Conservation (phyloP, 2,113 vertebrate genomes). For the Condylura cristata region DNA sequence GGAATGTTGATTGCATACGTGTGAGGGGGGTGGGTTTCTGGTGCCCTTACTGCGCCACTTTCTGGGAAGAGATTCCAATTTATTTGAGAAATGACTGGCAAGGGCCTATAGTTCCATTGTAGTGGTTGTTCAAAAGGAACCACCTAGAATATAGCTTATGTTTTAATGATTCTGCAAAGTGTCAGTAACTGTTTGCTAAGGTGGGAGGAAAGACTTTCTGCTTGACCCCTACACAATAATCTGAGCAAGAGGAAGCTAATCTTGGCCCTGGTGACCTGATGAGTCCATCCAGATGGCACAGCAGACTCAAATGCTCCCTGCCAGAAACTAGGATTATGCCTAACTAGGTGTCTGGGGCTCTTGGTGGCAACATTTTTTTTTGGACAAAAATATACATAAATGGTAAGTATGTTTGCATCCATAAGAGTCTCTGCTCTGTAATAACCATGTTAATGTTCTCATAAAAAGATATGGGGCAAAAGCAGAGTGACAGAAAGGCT, state of each 20-base stretch:
- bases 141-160: neutral
- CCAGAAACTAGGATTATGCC: slow-evolving; percentile 46
- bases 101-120: neutral
- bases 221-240: neutral
- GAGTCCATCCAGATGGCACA: slow-evolving; percentile 14
- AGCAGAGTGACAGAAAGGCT: slow-evolving; percentile 86
- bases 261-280: neutral
- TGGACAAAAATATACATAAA: slow-evolving; percentile 81
- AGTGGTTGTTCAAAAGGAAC: neutral
- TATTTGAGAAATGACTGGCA: neutral
- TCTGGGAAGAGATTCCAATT: slow-evolving; percentile 13
- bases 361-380: slow-evolving; percentile 49
- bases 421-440: slow-evolving; percentile 86
- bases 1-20: neutral
- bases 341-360: slow-evolving; percentile 40
- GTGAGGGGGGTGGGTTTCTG: neutral
- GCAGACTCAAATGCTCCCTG: neutral
- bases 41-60: neutral
- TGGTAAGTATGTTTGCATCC: slow-evolving; percentile 84
- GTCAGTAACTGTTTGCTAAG: neutral
- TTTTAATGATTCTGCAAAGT: neutral
- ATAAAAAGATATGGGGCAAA: slow-evolving; percentile 87
- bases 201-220: neutral
- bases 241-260: neutral
- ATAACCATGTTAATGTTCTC: slow-evolving; percentile 87